A percentile compares a stretch with the other conserved stretches of the same genome.
These are phyloP conservation scores for Troides oblongomaculatus DNA, from an alignment of 2,888 invertebrate species.

Conservation along the genomic window DNA sequence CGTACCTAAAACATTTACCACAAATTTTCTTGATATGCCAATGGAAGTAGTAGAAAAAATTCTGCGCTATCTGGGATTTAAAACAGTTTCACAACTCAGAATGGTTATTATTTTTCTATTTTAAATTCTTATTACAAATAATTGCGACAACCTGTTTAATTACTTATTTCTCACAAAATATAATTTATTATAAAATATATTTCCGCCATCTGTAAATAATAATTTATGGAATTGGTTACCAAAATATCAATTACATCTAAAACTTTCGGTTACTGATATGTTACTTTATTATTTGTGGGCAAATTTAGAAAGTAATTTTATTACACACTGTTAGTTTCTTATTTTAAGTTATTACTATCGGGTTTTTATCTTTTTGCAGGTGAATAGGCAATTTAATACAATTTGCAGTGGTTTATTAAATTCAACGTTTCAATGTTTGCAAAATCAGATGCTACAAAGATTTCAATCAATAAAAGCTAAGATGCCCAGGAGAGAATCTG, in stretches of 20 bases:
- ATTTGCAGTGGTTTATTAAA: slow-evolving; percentile 89
- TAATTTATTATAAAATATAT: background rate
- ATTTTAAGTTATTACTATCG: slow-evolving; percentile 17
- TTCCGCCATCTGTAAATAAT: too few species aligned
- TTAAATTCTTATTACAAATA: slow-evolving; percentile 5
- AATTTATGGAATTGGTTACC: too few species aligned
- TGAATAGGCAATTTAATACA: slow-evolving; percentile 89
- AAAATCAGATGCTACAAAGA: slow-evolving; percentile 90
- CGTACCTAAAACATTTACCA: slow-evolving; percentile 56
- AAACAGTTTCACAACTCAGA: slow-evolving; percentile 88
- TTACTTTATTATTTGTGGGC: too few species aligned
- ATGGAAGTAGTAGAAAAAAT: slow-evolving; percentile 90
- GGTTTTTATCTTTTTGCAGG: slow-evolving; percentile 73
- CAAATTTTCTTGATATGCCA: slow-evolving; percentile 85
- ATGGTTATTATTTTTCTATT: slow-evolving; percentile 80
- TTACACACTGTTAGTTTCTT: background rate
- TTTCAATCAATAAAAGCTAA: slow-evolving; percentile 94
- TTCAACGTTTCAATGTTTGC: slow-evolving; percentile 90
- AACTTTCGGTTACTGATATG: too few species aligned
- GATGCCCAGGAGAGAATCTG: slow-evolving; percentile 95
- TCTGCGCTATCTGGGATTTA: slow-evolving; percentile 86
- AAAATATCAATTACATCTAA: too few species aligned
- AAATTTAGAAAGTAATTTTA: background rate
- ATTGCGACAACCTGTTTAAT: background rate
- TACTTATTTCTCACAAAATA: background rate